Evolutionary conservation across 2,113 vertebrate species (phyloP).

Genomic region (Sinocyclocheilus anshuiensis): DNA sequence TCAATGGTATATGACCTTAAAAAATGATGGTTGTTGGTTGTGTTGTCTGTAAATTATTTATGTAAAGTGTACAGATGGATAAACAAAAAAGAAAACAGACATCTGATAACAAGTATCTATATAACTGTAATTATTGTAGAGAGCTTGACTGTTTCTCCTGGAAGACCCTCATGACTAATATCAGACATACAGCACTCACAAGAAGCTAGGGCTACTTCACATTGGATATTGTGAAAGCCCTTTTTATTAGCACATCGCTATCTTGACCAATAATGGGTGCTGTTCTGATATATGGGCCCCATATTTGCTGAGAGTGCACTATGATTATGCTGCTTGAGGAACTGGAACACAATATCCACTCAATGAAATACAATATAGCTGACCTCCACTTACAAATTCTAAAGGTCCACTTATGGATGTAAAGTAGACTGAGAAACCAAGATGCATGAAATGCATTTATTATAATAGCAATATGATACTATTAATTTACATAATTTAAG

Average conservation of each 20-base stretch:
- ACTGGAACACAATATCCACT: conserved; percentile 16
- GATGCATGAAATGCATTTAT: not conserved
- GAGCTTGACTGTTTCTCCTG: not conserved
- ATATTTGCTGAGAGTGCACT: conserved; percentile 21
- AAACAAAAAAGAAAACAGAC: not conserved
- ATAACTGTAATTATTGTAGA: not conserved
- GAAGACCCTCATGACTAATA: conserved; percentile 14
- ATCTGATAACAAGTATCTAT: not conserved
- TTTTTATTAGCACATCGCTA: conserved; percentile 28
- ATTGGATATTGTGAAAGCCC: conserved; percentile 17
- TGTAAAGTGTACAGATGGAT: too few species aligned
- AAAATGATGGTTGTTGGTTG: not conserved
- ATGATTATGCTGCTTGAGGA: conserved; percentile 7
- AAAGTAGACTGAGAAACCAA: not conserved
- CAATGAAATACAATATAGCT: not conserved
- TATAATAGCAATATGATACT: not conserved
- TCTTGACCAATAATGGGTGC: conserved; percentile 18
- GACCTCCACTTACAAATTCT: not conserved
- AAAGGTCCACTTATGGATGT: not conserved
- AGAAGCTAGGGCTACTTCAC: conserved; percentile 18
- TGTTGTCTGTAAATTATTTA: not conserved
- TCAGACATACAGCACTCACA: not conserved
- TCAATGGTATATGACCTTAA: not conserved
- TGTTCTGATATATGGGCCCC: conserved; percentile 33
- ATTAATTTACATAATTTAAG: not conserved